Evolutionary conservation across 2,797 vertebrate species (phyloP), one percentile per base, ranked within the genome.

Genomic region (Channa striata): DNA sequence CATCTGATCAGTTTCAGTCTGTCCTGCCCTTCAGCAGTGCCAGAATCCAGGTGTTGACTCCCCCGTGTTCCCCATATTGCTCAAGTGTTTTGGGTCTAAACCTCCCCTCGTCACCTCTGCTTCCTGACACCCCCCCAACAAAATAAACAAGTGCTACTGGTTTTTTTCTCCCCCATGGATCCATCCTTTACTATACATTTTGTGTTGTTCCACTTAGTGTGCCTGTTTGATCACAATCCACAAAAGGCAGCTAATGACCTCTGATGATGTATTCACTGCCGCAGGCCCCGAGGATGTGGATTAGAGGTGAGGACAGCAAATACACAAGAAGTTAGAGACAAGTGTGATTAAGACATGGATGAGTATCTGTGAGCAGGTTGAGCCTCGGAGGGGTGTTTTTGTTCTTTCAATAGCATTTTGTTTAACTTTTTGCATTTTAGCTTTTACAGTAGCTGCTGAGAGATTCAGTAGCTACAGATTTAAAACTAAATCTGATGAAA

Each of bases 71-170:
- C 73, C 33, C 59, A 46, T 75, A 50, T 77, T 59, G 52, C 61
- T 69, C 21, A 78, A 51, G 78, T 86, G 80, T 83, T 85, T 84
- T 76, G 72, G 66, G 43, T 82, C 75, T 47, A 58, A 59, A 54
- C 65, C 64, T 67, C 72, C 43, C 47, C 68, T 78, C 69, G 78
- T 84, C 89, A 87, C 89, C 87, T 90, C 71, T 72, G 81, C 82
- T 91, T 93, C 91, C 90, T 93, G 83, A 81, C 70, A 21, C 62
- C 70, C 71, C 40, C 68, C 72, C 65, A 40, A 51, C 36, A 68
- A 83, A 79, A 86, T 74, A 92, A 93, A 93, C 92, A 92, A 81
- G 74, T 36, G 68, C 75, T 80, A 74, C 80, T 72, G 74, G 76
- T 77, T 71, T 51, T 39, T 56, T 73, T 43, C 69, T 60, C 62